Evolutionary conservation across 2,113 vertebrate genomes (phyloP), one percentile per base, ranked within the genome.

Genomic region (Plecotus auritus): DNA sequence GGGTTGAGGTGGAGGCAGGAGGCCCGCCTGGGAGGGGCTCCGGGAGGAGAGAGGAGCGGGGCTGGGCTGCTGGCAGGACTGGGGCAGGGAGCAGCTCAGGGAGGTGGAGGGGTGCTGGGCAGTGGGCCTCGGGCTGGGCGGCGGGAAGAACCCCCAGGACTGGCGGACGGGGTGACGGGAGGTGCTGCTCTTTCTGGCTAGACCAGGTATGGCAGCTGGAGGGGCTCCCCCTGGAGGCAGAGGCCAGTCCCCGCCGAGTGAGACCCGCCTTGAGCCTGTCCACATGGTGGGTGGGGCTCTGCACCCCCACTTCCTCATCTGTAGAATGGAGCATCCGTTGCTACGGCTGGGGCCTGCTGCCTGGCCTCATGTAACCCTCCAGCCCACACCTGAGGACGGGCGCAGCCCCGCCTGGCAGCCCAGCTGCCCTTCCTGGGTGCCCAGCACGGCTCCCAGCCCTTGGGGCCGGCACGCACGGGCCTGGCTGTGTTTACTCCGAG

Each of bases 271-370:
- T 0, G 20, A 40, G 54, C 32, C 76, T 1, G 61, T 42, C n/a
- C 5, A 16, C 9, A 2, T 1, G 23, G 7, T 1, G 13, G 42
- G 32, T 0, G 0, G 0, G 0, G 54, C 18, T 14, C 30, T 18
- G 76, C 4, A 30, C 37, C 23, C 23, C 32, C 1, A 9, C 35
- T 4, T n/a, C 26, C 13, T n/a, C 1, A 1, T 40, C 69, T 4
- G 2, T 4, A n/a, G n/a, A 7, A 18, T 0, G 16, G 45, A n/a
- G 42, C 0, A 0, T 22, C 85, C 74, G 23, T 11, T 59, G 32
- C 40, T 3, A 3, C 1, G 32, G 30, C 17, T 73, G 66, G 49
- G 32, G 37, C 45, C 7, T 4, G 22, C 35, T 26, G 2, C 67
- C 1, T 5, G 32, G 59, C 13, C 4, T 23, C 7, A 6, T 0